Evolutionary conservation across 2,797 vertebrate species (phyloP).

Genomic region (Nannoperca australis): DNA sequence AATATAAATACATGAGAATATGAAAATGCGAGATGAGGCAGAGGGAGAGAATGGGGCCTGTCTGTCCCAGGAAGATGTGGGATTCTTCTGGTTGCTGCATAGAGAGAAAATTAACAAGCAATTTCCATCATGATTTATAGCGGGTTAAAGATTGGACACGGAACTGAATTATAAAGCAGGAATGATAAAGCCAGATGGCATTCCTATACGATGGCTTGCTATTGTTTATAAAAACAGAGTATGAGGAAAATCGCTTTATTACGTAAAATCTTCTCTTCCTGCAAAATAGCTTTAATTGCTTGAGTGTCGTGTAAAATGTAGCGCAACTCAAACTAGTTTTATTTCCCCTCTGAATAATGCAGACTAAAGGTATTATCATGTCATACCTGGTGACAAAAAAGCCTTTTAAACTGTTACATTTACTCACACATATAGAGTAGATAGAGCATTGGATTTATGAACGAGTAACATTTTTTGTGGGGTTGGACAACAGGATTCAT

Average conservation of each 20-base stretch:
- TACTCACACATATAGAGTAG: not conserved
- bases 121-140: slow-evolving; percentile 47
- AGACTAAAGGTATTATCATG: not conserved
- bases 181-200: slow-evolving; percentile 24
- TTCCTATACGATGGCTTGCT: slow-evolving; percentile 6
- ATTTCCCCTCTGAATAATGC: not conserved
- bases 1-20: slow-evolving; percentile 42
- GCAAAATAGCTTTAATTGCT: not conserved
- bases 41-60: slow-evolving; percentile 29
- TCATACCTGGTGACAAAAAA: not conserved
- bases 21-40: slow-evolving; percentile 46
- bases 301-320: not conserved
- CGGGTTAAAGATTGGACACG: slow-evolving; percentile 28
- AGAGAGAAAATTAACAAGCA: slow-evolving; percentile 52
- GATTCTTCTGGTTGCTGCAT: slow-evolving; percentile 30
- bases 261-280: slow-evolving; percentile 16
- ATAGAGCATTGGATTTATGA: not conserved
- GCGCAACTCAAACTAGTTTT: not conserved
- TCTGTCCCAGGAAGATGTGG: slow-evolving; percentile 40
- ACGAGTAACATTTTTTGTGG: not conserved
- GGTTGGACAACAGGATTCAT: not conserved
- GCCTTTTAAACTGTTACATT: not conserved
- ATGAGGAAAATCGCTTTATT: not conserved
- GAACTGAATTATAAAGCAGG: slow-evolving; percentile 36
- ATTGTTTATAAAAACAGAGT: slow-evolving; percentile 32